Percentiles rank a stretch among this genome's conserved stretches.
Evolutionary conservation across 2,888 invertebrate genomes (phyloP).

Genomic region (Eucriotettix oculatus): DNA sequence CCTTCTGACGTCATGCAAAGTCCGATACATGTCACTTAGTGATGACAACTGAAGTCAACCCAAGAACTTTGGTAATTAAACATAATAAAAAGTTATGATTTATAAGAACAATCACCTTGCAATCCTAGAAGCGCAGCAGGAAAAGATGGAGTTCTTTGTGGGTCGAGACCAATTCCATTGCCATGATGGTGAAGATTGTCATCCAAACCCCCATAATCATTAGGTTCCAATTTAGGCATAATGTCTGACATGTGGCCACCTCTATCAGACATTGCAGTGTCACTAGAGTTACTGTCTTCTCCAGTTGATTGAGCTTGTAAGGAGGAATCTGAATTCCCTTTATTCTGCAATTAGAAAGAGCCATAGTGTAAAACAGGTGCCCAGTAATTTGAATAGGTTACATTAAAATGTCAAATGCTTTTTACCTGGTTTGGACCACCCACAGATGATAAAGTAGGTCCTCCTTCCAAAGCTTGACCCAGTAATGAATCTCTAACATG

Average conservation of each 20-base stretch:
- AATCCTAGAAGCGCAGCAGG: conserved; percentile 64
- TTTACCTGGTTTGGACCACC: conserved; percentile 11
- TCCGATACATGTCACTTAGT: no score
- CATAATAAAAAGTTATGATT: no score
- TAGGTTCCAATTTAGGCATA: conserved; percentile 56
- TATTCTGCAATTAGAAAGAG: conserved; percentile 18
- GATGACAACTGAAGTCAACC: no score
- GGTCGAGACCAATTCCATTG: conserved; percentile 47
- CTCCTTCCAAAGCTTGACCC: conserved; percentile 60
- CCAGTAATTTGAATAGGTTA: neutral
- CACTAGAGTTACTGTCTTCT: conserved; percentile 71
- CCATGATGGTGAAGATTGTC: conserved; percentile 29
- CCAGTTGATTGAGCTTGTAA: conserved; percentile 52
- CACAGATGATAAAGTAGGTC: conserved; percentile 44
- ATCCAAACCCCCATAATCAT: conserved; percentile 44
- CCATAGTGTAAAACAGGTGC: neutral
- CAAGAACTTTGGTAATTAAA: no score
- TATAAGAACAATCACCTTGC: conserved; percentile 55
- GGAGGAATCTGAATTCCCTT: conserved; percentile 40
- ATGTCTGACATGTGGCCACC: conserved; percentile 20
- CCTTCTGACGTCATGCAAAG: no score
- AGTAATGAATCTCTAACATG: conserved; percentile 56
- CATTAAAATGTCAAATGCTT: neutral
- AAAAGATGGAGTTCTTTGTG: conserved; percentile 53
- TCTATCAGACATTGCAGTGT: conserved; percentile 57